Base-by-base conservation (phyloP, 2,888 invertebrate genomes). In the Phalangium opilio region DNA sequence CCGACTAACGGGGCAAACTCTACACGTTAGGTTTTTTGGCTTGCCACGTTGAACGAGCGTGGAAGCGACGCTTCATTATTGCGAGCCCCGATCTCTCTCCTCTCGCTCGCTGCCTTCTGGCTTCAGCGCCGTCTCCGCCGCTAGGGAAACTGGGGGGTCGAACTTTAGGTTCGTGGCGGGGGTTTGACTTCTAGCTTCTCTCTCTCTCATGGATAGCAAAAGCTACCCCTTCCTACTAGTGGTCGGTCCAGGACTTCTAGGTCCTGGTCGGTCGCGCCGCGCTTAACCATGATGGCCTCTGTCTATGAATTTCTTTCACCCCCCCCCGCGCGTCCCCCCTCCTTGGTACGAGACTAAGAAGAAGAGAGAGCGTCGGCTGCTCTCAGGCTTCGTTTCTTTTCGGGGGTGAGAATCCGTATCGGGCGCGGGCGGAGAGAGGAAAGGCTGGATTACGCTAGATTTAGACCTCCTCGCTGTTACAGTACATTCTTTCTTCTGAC, bases 251-350 rank as follows among this genome's bases (percentile, higher is more conserved):
- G 11, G 34, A n/a, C 15, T 11, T 4, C 4, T 14, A n/a, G 15
- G 39, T 32, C 40, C 39, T 39, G 33, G 18, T 14, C 27, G 39
- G 38, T 32, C 33, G 18, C 32, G 34, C 44, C 44, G 44, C 48
- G 27, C 44, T 48, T 44, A 44, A 41, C 44, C 48, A 27, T 44
- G 44, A 48, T 44, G 44, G 44, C 35, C 41, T 14, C 35, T 27
- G 14, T 11, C 33, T 34, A 44, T 35, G 43, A 32, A 12, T 32
- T 27, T 12, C n/a, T n/a, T 27, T 27, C 27, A 8, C 27, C 5
- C 27, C 8, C 27, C 27, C 8, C 27, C 8, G 27, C 27, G 11
- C 39, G 45, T 40, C 19, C 33, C 33, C 32, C 45, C 34, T 42
- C 43, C 39, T 47, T 43, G 40, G 43, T 43, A 47, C 39, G 20